Base-by-base conservation (phyloP, 2,888 invertebrate genomes). In the Cloeon dipterum region DNA sequence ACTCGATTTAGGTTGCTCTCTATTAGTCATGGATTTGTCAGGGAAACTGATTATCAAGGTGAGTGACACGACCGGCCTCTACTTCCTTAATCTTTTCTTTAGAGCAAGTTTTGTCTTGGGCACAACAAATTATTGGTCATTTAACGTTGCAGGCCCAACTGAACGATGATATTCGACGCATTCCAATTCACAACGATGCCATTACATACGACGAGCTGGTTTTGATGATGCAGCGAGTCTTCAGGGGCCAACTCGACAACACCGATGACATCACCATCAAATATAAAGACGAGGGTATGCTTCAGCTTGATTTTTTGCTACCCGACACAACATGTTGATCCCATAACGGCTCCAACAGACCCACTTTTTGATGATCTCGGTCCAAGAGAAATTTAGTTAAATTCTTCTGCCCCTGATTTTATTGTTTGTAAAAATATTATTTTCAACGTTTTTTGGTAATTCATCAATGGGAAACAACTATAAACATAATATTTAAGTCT, bases 221-320 rank as follows among this genome's bases (percentile, higher is more conserved):
- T 37, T 55, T 74, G 38, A 74, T 75, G 74, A 72, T 75, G 72
- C 71, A 74, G 51, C 53, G 73, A 45, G 68, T 75, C 5, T 75
- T 72, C 52, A 52, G 66, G 38, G 71, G 70, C 11, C 66, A 69
- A 50, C 52, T 75, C 21, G 60, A 57, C 34, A 61, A 65, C 34
- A 65, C 59, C 44, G 74, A 74, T 58, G 73, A 74, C 46, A 65
- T 75, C 40, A 62, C 63, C 8, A 64, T 75, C 35, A 75, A 75
- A 52, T 75, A 75, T 51, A 69, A 68, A 55, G 74, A 74, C 56
- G 72, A 73, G 62, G 72, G 71, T 70, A 23, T 20, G 11, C 8
- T 14, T n/a, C 10, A 10, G 25, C n/a, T 25, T 10, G n/a, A n/a
- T n/a, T n/a, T n/a, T 10, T 10, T 25, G 25, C n/a, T n/a, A n/a